Evolutionary conservation across 2,797 vertebrate genomes (phyloP), one percentile per base, ranked within the genome.

Genomic region (Sebastes umbrosus): DNA sequence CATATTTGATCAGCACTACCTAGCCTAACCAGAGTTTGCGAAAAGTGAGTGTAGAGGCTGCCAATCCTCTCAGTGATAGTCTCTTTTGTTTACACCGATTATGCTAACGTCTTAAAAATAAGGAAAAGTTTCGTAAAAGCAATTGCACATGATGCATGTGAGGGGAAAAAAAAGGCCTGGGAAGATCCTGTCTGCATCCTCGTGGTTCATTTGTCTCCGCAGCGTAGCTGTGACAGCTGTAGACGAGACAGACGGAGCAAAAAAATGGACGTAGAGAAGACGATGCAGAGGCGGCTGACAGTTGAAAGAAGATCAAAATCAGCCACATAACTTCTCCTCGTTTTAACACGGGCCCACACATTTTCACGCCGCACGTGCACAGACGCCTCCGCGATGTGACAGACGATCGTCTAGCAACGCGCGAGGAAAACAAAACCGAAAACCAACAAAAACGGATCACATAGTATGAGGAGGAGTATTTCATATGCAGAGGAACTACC

Each of bases 271-370:
- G 0, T 65, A 77, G 74, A 58, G 65, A 80, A 59, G 80, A 69
- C 11, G 77, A 83, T 2, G 69, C 62, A 18, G 80, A 87, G 75
- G 58, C 22, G 5, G 13, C 77, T 80, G 88, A 87, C 84, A 86
- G 78, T 27, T 67, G 66, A 85, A 78, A 88, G 69, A 59, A 80
- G 85, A 86, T 84, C 84, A 79, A 72, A 85, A 77, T 79, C 86
- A 82, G 39, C 67, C 73, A 60, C 71, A 66, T 60, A 77, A 80
- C 75, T 76, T 85, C 58, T 68, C 14, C 52, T 58, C 2, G 4
- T 63, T 87, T 84, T 60, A 79, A 78, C 71, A 69, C 59, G 0
- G 57, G 65, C 79, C 68, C 79, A 72, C 75, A 69, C 77, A 70
- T 79, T 59, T 39, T 43, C 52, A 59, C 3, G 8, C 27, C 20